Base-by-base conservation (phyloP, 92 coral and sea anemone genomes). In the Anthopleura xanthogrammica region DNA sequence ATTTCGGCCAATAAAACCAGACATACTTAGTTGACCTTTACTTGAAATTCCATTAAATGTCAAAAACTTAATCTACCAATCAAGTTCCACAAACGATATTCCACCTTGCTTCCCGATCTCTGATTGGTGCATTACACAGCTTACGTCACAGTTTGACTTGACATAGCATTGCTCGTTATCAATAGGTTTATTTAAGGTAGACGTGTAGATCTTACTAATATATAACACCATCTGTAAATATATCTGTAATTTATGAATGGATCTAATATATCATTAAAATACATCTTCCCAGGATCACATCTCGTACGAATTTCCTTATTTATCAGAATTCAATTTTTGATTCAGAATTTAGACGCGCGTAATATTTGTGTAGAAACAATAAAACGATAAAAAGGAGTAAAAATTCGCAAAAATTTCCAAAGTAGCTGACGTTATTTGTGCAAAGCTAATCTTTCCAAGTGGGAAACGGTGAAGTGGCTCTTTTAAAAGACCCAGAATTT, bases 211-310 rank as follows among this genome's bases (percentile, higher is more conserved):
- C 42, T 12, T 23, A 36, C 41, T 68, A 68, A 68, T 68, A 68
- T 68, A 23, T 36, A 11, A n/a, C 74, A 12, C 17, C 12, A 12
- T 23, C 70, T 62, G 70, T 62, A 62, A 62, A n/a, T 62, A 62
- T 62, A 6, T n/a, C 70, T 68, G 74, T 68, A 24, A 68, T 12
- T 54, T 68, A 68, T 23, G 3, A 68, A 68, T 24, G 74, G 13
- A 68, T 68, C 74, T 68, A 68, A 68, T 68, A 68, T 68, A 68
- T 68, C 36, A 68, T 29, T 68, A 68, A 68, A 68, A 68, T 29
- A 29, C 41, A 22, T n/a, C 36, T 22, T 50, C 54, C 54, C 16
- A 11, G 17, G 42, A 68, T 62, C 39, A 12, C 19, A 62, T 20
- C 3, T 14, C 16, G 16, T 1, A 54, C 58, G 17, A 11, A 11